Percentiles rank a stretch among this genome's conserved stretches.
These are phyloP conservation scores for Scaptomyza parva DNA, from an alignment of 2,888 invertebrate genomes.

Conservation along the genomic window DNA sequence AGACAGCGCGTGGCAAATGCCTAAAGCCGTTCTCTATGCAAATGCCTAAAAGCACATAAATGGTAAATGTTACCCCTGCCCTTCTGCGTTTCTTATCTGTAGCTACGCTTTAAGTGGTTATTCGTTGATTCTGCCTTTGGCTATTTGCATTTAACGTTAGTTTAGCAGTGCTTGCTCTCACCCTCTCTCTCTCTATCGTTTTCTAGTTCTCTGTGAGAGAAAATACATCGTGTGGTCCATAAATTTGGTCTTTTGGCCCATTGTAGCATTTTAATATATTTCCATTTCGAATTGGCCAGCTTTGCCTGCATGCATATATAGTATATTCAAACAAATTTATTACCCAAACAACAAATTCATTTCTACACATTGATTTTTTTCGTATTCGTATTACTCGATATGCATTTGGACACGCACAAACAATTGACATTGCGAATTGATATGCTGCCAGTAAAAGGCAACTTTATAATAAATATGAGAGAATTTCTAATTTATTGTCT, in stretches of 20 bases:
- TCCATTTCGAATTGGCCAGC: slow-evolving; percentile 42
- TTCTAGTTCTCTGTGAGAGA: neutral
- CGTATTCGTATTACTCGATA: slow-evolving; percentile 5
- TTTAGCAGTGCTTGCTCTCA: slow-evolving; percentile 8
- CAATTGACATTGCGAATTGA: slow-evolving; percentile 44
- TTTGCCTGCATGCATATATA: slow-evolving; percentile 19
- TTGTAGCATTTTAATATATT: slow-evolving; percentile 66
- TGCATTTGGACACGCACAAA: slow-evolving; percentile 28
- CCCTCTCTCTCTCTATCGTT: neutral
- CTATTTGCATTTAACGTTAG: slow-evolving; percentile 59
- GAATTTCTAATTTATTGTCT: slow-evolving; percentile 1
- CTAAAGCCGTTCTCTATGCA: slow-evolving; percentile 63
- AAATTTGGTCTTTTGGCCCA: slow-evolving; percentile 49
- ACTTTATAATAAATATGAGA: slow-evolving; percentile 31
- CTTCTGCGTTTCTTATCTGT: neutral
- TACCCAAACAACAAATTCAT: slow-evolving; percentile 63
- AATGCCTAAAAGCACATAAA: slow-evolving; percentile 67
- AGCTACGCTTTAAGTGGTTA: slow-evolving; percentile 31
- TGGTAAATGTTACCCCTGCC: slow-evolving; percentile 45
- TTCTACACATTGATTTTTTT: slow-evolving; percentile 29
- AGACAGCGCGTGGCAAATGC: slow-evolving; percentile 57
- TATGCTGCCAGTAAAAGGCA: slow-evolving; percentile 12
- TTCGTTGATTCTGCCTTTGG: slow-evolving; percentile 12
- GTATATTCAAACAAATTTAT: slow-evolving; percentile 58
- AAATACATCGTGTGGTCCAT: slow-evolving; percentile 45